phyloP scores from a whole-genome alignment of 1,140 invertebrate species.

The Megalopta genalis region DNA sequence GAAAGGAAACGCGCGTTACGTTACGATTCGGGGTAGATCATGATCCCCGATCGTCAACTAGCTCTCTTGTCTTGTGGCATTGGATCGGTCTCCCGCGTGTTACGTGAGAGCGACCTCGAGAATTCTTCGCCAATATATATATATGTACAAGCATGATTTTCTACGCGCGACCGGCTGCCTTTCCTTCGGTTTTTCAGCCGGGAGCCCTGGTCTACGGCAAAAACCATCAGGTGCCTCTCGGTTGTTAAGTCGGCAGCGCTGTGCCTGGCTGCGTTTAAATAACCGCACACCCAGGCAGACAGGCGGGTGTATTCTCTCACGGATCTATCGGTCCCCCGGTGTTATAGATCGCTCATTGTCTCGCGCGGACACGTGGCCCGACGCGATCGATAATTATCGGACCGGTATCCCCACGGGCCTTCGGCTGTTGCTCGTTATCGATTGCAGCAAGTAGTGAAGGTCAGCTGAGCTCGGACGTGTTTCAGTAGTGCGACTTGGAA shows the following conservation, averaged over 20 bases:
- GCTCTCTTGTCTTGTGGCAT: constrained; percentile 8
- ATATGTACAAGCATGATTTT: constrained; percentile 8
- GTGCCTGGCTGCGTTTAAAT: too few relatives aligned
- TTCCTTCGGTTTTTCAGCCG: constrained; percentile 36
- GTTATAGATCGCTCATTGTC: not conserved
- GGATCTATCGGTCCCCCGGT: not conserved
- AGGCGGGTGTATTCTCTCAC: not conserved
- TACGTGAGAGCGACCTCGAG: constrained; percentile 38
- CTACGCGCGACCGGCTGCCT: not conserved
- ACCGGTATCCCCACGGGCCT: not conserved
- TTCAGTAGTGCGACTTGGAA: constrained; percentile 46
- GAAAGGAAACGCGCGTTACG: not conserved
- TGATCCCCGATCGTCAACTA: not conserved
- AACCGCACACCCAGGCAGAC: too few relatives aligned
- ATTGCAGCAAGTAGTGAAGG: constrained; percentile 43
- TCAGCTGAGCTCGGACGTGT: constrained; percentile 31
- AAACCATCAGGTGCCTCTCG: constrained; percentile 1
- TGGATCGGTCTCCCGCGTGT: constrained; percentile 1
- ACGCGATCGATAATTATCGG: not conserved
- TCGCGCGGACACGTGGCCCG: not conserved
- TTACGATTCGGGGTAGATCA: constrained; percentile 13
- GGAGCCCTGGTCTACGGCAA: not conserved
- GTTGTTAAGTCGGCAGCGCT: not conserved
- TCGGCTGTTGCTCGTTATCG: constrained; percentile 13
- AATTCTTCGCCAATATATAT: constrained; percentile 27